Base-by-base conservation (phyloP, 2,888 invertebrate species). In the Baccha elongata region DNA sequence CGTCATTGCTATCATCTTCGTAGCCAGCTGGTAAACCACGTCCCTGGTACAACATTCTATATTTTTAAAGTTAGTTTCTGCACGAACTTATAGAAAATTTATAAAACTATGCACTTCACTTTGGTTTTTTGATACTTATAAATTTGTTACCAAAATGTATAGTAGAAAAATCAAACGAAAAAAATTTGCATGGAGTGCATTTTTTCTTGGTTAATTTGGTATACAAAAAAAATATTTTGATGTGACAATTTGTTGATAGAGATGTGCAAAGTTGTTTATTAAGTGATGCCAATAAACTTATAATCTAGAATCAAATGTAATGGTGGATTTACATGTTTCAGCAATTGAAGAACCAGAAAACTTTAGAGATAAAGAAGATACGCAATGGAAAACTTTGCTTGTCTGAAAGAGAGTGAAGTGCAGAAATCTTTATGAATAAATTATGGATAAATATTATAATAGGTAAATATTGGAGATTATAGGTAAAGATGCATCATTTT, bases 21-120 rank as follows among this genome's bases (percentile, higher is more conserved):
- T 86, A 87, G 71, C 90, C 90, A 69, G 88, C 90, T 75, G 90
- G 90, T 62, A 89, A 73, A 26, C 67, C 58, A 64, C 55, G 58
- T 35, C 69, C 71, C 15, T 75, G 50, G 19, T 81, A 81, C n/a
- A 64, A 29, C 60, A 55, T 69, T 40, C 15, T 32, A 19, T 13
- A 52, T 71, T 3, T 42, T 46, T 42, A 35, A 11, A n/a, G 52
- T 35, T 4, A 26, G 40, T 50, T 37, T 15, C 17, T 21, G 6
- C 17, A 13, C 2, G 0, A 11, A 26, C 26, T 29, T 11, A 4
- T 13, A n/a, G 4, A n/a, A 53, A 60, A 60, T 11, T 76, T 37
- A 8, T 23, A 5, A 17, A 60, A 40, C 15, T 52, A 11, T n/a
- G 21, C 8, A n/a, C 3, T 53, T 53, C 23, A 8, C 19, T 21